phyloP scores from a whole-genome alignment of 2,113 vertebrate genomes.

The Megaceryle maxima region DNA sequence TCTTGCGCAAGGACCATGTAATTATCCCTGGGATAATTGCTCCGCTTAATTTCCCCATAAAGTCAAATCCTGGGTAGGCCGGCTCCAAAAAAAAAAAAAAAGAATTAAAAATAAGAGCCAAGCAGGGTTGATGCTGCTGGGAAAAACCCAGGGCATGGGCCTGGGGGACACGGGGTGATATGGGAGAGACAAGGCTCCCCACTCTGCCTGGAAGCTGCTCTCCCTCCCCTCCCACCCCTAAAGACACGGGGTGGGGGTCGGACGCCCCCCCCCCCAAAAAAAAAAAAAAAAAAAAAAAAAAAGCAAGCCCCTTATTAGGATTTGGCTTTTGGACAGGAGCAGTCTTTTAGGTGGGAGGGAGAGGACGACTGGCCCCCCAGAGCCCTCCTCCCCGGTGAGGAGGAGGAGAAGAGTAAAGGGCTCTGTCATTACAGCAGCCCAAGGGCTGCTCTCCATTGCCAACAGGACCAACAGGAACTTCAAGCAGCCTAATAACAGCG shows the following conservation, averaged over 20 bases:
- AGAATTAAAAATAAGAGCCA: background rate
- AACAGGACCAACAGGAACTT: constrained; percentile 13
- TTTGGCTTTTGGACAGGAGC: accelerated
- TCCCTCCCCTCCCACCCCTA: background rate
- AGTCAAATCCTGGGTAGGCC: background rate
- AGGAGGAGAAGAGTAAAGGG: background rate
- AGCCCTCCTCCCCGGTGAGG: background rate
- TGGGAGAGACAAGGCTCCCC: background rate
- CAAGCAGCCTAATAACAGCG: background rate
- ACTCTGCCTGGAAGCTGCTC: background rate
- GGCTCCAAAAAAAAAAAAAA: background rate
- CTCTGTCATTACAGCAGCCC: background rate
- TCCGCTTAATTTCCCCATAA: background rate
- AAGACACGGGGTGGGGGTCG: accelerated
- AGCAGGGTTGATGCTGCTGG: background rate
- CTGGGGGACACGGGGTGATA: background rate
- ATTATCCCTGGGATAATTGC: background rate
- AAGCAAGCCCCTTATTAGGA: no score
- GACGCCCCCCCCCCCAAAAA: no score
- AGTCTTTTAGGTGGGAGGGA: background rate
- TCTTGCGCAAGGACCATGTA: background rate
- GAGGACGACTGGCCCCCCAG: background rate
- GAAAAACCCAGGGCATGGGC: background rate
- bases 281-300: background rate
- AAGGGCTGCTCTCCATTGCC: background rate